Evolutionary conservation across 2,797 vertebrate genomes (phyloP).

Genomic region (Mycteria americana): DNA sequence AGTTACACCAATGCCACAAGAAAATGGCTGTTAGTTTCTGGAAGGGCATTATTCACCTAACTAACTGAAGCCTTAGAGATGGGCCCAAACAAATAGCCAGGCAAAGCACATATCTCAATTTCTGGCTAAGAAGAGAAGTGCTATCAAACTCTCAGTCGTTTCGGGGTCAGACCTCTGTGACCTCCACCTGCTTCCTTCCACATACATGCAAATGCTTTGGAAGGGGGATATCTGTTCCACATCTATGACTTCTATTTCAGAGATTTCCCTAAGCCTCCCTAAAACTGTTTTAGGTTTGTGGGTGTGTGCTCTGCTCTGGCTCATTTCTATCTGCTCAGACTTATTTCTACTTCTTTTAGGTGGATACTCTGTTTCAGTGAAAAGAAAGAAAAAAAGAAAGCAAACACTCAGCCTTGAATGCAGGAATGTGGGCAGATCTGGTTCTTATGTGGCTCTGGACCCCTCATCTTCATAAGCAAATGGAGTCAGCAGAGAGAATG

Average conservation of each 20-base stretch:
- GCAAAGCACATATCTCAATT: background rate
- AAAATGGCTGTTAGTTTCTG: background rate
- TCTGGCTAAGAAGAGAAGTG: background rate
- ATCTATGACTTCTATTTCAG: background rate
- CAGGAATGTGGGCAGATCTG: conserved; percentile 21
- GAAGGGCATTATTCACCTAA: background rate
- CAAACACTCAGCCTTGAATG: conserved; percentile 60
- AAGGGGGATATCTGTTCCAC: background rate
- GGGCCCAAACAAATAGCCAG: background rate
- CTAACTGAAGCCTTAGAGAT: background rate
- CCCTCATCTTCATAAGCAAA: conserved; percentile 74
- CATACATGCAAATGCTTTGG: background rate
- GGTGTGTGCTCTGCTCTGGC: background rate
- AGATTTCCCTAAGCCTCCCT: background rate
- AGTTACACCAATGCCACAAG: background rate
- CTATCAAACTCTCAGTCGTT: background rate
- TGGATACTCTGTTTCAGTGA: background rate
- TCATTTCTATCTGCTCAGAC: background rate
- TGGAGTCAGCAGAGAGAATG: conserved; percentile 72
- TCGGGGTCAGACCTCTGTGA: background rate
- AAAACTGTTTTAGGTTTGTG: background rate
- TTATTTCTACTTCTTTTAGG: background rate
- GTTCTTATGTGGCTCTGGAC: conserved; percentile 73
- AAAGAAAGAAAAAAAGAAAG: background rate
- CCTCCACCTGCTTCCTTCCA: background rate